These are phyloP conservation scores for Macrosteles quadrilineatus DNA, from an alignment of 1,140 invertebrate species.

Conservation along the genomic window DNA sequence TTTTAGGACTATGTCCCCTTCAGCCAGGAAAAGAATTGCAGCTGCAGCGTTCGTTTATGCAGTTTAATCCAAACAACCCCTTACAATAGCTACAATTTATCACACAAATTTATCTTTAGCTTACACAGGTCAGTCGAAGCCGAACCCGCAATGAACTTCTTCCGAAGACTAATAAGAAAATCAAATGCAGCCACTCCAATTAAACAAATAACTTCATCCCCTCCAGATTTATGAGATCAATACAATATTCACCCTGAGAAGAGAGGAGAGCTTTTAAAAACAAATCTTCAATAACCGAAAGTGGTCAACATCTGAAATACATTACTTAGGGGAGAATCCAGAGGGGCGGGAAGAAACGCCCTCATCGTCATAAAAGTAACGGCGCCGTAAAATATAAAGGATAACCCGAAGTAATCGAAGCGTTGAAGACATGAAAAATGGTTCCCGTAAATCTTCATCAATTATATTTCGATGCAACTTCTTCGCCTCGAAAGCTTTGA, in stretches of 20 bases:
- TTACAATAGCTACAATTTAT: too few species aligned
- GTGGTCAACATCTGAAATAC: slow-evolving; percentile 26
- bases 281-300: slow-evolving; percentile 27
- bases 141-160: too few species aligned
- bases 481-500: slow-evolving; percentile 21
- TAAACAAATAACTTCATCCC: not conserved
- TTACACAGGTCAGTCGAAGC: too few species aligned
- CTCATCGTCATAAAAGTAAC: slow-evolving; percentile 21
- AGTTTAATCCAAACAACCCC: too few species aligned
- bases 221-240: not conserved
- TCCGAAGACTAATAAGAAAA: too few species aligned
- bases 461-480: slow-evolving; percentile 24
- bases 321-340: slow-evolving; percentile 7
- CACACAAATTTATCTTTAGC: too few species aligned
- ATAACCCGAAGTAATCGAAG: slow-evolving; percentile 25
- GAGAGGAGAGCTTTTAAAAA: slow-evolving; percentile 9
- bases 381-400: slow-evolving; percentile 26
- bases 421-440: slow-evolving; percentile 26
- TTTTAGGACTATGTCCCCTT: too few species aligned
- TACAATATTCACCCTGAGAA: slow-evolving; percentile 3
- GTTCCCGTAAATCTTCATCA: slow-evolving; percentile 22
- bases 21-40: too few species aligned
- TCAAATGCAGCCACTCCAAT: not conserved
- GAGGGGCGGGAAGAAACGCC: not conserved
- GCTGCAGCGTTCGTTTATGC: too few species aligned